Base-by-base conservation (phyloP, 2,113 vertebrate species). In the Gambusia holbrooki region DNA sequence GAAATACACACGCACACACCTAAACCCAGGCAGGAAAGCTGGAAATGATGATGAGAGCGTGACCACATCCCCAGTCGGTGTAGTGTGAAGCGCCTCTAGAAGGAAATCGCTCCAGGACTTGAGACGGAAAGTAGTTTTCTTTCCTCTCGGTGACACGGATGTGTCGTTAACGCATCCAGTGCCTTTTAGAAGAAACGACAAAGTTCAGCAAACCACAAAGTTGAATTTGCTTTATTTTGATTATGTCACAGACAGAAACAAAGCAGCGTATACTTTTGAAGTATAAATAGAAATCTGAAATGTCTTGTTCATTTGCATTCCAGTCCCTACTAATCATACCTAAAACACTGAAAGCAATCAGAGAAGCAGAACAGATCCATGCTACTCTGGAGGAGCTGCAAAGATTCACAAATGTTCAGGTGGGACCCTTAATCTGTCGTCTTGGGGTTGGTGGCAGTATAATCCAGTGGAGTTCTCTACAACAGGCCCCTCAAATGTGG, bases 111-210 rank as follows among this genome's bases (percentile, higher is more conserved):
- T 32, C 27, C 79, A 37, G 73, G 61, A 73, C 64, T 29, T 30
- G n/a, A 40, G 70, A 83, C 65, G 58, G 67, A 79, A 84, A 84
- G 87, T 86, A 82, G 62, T 82, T 29, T 54, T 33, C 62, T 62
- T 35, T 27, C n/a, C 74, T 51, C 63, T 67, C 28, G 30, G 29
- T 54, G 9, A 71, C 51, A 37, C 60, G 15, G 25, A n/a, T n/a
- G 51, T 58, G 51, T n/a, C 51, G 0, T 8, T 25, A 25, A 54
- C 7, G 7, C 51, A 10, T 10, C 22, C 19, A 9, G 22, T n/a
- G 19, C 7, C 51, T 25, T 58, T 7, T 19, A 58, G n/a, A 17
- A 25, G 22, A 9, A 22, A 17, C 17, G 25, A 30, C 30, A 30
- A 30, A 30, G 30, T 29, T 29, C 29, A 29, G 2, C 29, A 4